phyloP scores from a whole-genome alignment of 2,797 vertebrate species.

The Orientallactaga sibirica region DNA sequence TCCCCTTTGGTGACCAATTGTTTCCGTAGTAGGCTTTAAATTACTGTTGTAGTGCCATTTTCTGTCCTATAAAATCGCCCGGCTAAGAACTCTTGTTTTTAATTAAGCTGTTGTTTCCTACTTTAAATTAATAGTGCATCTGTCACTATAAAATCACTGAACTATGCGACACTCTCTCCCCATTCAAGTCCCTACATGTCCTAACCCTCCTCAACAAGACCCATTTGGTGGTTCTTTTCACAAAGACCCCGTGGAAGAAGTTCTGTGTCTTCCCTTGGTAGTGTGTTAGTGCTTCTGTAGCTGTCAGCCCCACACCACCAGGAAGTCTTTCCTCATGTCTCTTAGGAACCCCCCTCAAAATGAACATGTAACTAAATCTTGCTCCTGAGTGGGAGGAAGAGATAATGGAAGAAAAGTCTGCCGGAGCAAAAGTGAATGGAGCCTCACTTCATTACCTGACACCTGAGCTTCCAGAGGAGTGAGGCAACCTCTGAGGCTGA shows the following conservation, averaged over 20 bases:
- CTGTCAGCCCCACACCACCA: slow-evolving; percentile 67
- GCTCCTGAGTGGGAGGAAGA: slow-evolving; percentile 68
- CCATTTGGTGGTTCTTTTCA: slow-evolving; percentile 61
- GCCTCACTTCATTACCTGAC: slow-evolving; percentile 7
- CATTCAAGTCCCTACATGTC: slow-evolving; percentile 27
- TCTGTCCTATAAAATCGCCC: too few species aligned
- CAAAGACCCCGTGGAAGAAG: slow-evolving; percentile 59
- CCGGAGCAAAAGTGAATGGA: slow-evolving; percentile 52
- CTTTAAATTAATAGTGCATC: slow-evolving; percentile 68
- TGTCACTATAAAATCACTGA: slow-evolving; percentile 63
- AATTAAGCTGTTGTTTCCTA: slow-evolving; percentile 53
- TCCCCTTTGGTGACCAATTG: too few species aligned
- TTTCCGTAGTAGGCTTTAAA: too few species aligned
- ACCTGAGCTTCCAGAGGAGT: slow-evolving; percentile 25
- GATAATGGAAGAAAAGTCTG: slow-evolving; percentile 44
- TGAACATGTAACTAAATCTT: slow-evolving; percentile 73
- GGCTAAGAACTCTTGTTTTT: not conserved
- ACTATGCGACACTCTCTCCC: slow-evolving; percentile 39
- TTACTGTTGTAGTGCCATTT: too few species aligned
- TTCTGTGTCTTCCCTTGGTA: slow-evolving; percentile 67
- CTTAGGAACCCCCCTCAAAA: slow-evolving; percentile 76
- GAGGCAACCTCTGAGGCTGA: slow-evolving; percentile 61
- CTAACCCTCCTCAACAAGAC: slow-evolving; percentile 58
- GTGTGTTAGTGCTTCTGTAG: slow-evolving; percentile 61
- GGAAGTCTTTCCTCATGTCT: slow-evolving; percentile 70